A percentile compares a stretch with the other conserved stretches of the same genome.
phyloP scores from a whole-genome alignment of 2,797 vertebrate species.

The Morelia viridis region DNA sequence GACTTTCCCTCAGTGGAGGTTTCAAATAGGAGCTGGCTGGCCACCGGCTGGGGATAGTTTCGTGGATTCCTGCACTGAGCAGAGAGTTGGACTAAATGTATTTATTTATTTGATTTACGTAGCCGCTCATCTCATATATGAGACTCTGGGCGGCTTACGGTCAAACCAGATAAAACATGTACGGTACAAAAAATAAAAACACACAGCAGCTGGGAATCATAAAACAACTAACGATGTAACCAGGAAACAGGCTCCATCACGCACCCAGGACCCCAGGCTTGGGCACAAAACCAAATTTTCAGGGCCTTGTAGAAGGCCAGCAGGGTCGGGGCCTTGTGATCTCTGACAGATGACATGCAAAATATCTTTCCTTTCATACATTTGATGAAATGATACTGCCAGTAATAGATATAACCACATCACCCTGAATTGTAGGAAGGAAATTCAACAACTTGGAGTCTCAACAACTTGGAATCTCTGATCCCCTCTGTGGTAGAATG shows the following conservation, averaged over 20 bases:
- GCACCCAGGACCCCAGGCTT: neutral
- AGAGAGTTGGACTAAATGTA: neutral
- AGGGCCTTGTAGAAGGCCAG: neutral
- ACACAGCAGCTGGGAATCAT: neutral
- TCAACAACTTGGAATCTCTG: neutral
- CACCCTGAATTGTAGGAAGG: neutral
- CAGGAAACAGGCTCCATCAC: neutral
- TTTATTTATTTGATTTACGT: neutral
- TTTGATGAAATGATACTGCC: neutral
- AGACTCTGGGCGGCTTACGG: neutral
- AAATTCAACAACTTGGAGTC: neutral
- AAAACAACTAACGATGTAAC: neutral
- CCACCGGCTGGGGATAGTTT: neutral
- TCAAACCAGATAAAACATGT: neutral
- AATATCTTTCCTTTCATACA: too few species aligned
- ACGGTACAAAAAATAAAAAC: too few species aligned
- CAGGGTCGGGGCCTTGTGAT: neutral
- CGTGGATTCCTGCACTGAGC: neutral
- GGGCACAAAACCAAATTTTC: neutral
- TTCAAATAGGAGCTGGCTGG: neutral
- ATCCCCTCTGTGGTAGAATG: neutral
- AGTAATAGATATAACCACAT: neutral
- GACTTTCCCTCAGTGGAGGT: neutral
- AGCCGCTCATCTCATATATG: neutral
- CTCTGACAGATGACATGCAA: too few species aligned